A percentile compares a stretch with the other conserved stretches of the same genome.
Evolutionary conservation across 2,113 vertebrate species (phyloP).

Genomic region (Zapornia atra): DNA sequence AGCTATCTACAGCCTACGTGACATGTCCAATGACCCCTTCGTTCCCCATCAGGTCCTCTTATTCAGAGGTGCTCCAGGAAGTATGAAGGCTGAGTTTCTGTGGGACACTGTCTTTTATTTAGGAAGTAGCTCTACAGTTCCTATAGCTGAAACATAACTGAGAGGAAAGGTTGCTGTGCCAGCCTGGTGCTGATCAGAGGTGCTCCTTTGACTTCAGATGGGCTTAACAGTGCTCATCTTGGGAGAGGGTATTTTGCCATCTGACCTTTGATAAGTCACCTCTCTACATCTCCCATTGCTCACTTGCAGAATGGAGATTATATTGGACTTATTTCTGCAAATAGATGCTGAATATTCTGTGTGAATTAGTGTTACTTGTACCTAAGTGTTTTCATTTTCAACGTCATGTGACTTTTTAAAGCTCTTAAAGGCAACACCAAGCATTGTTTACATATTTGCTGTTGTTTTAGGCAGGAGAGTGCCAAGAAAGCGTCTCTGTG

Average conservation of each 20-base stretch:
- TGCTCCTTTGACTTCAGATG: neutral
- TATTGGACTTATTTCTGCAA: neutral
- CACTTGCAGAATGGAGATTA: neutral
- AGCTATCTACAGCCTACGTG: neutral
- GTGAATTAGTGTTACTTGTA: neutral
- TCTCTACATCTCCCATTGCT: neutral
- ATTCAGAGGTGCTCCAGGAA: neutral
- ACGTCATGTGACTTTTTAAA: neutral
- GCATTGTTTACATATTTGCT: neutral
- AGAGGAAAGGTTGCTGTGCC: neutral
- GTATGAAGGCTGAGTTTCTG: neutral
- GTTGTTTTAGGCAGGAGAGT: neutral
- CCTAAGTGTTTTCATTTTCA: neutral
- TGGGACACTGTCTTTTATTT: neutral
- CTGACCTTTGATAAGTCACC: neutral
- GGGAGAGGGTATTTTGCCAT: neutral
- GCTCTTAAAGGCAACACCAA: neutral
- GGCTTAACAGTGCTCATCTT: neutral
- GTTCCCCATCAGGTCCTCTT: neutral
- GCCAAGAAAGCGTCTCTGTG: neutral
- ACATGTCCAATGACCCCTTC: neutral
- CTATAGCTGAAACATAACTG: neutral
- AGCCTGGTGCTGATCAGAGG: neutral
- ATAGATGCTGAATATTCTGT: neutral
- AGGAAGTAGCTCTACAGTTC: neutral